Evolutionary conservation across 2,888 invertebrate species (phyloP).

Genomic region (Noctuana brunneofusca): DNA sequence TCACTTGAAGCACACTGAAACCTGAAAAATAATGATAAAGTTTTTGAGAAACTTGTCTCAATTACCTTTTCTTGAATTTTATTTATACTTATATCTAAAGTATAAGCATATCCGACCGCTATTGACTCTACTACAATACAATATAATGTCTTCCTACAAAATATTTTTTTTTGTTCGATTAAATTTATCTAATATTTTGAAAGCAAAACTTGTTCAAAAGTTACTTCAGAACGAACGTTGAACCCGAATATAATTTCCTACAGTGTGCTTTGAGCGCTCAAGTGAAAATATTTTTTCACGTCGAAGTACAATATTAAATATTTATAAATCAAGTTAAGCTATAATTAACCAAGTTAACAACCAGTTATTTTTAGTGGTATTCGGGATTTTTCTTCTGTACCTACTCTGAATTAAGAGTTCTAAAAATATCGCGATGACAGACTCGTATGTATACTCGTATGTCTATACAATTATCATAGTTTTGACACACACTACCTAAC

Average conservation of each 20-base stretch:
- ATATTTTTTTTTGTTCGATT: neutral
- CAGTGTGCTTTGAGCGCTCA: neutral
- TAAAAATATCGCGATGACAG: too few species aligned
- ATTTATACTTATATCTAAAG: too few species aligned
- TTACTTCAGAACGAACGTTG: conserved; percentile 9
- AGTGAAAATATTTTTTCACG: neutral
- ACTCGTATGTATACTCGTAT: too few species aligned
- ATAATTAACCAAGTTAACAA: neutral
- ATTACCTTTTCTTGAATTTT: neutral
- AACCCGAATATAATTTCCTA: conserved; percentile 11
- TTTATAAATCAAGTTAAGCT: neutral
- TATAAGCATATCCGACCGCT: too few species aligned
- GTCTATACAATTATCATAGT: too few species aligned
- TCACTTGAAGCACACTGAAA: conserved; percentile 83
- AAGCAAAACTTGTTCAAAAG: neutral
- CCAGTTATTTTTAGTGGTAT: too few species aligned
- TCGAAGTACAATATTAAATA: neutral
- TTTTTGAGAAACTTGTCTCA: neutral
- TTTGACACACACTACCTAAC: too few species aligned
- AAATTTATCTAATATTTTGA: conserved; percentile 1
- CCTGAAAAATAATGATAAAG: conserved; percentile 49
- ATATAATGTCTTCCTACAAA: neutral
- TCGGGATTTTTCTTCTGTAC: too few species aligned
- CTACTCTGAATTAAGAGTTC: too few species aligned
- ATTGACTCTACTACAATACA: neutral